Base-by-base conservation (phyloP, 2,888 invertebrate species). In the Frankliniella fusca region DNA sequence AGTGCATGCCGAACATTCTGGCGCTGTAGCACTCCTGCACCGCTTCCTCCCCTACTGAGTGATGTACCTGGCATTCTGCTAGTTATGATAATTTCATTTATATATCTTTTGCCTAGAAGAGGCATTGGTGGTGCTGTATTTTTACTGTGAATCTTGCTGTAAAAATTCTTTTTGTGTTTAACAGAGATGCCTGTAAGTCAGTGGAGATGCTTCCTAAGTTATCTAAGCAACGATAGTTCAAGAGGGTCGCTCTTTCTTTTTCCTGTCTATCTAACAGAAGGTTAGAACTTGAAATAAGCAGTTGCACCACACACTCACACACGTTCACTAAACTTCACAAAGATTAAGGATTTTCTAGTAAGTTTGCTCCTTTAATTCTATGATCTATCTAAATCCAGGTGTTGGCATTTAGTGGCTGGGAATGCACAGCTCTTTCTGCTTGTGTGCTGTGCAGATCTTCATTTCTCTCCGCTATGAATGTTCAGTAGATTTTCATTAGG, bases 21-120 rank as follows among this genome's bases (percentile, higher is more conserved):
- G 70, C 23, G 20, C 70, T 70, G 70, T 70, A 23, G 70, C 70
- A 70, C 54, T 70, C 70, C 70, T 70, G 70, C 70, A 70, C 70
- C 70, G 70, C 70, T 70, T 70, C 23, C n/a, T 18, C 18, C 70
- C 70, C 70, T 11, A 70, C 70, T 70, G 70, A 70, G 70, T 70
- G 70, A 70, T 70, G 70, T 70, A 70, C 70, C 70, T 70, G 70
- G 70, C 70, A 70, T 70, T 70, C 70, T n/a, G 70, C 70, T 70
- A 70, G 70, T 70, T 70, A 70, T 70, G 70, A n/a, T 70, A 23
- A 70, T 11, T 70, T 70, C 23, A 20, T 70, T 70, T 70, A 11
- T n/a, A 70, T 70, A 9, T 70, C 5, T 70, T 20, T 11, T 70
- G 23, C 20, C 23, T 70, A 10, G 70, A n/a, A 23, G 23, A n/a